phyloP scores from a whole-genome alignment of 1,140 invertebrate species.

The Oscheius sp. region DNA sequence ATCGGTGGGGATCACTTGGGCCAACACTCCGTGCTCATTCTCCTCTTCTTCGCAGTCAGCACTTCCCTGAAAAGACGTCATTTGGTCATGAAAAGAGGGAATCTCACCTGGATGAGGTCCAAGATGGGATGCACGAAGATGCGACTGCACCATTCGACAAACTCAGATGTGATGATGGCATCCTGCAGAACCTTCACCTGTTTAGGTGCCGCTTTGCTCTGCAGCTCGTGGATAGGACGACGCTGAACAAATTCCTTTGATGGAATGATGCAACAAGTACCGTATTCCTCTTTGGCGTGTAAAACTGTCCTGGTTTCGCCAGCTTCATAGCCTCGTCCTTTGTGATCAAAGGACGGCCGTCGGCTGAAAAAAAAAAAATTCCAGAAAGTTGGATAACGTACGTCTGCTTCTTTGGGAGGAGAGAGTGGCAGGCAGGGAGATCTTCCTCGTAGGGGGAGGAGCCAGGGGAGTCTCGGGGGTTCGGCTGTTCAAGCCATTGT shows the following conservation, averaged over 20 bases:
- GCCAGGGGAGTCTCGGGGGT: neutral
- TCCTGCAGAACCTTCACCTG: slow-evolving; percentile 8
- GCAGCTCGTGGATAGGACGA: slow-evolving; percentile 3
- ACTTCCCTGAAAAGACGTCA: neutral
- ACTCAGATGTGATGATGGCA: slow-evolving; percentile 50
- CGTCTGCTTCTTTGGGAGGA: too few relatives aligned
- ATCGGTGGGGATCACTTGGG: slow-evolving; percentile 45
- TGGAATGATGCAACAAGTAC: too few relatives aligned
- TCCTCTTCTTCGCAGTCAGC: slow-evolving; percentile 13
- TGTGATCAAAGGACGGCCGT: neutral
- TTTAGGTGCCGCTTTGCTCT: slow-evolving; percentile 19
- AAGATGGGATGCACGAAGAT: slow-evolving; percentile 56
- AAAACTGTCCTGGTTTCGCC: neutral
- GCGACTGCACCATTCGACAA: slow-evolving; percentile 60
- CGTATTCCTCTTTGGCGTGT: neutral
- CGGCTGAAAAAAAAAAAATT: neutral
- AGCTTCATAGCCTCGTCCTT: neutral
- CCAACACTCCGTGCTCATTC: slow-evolving; percentile 36
- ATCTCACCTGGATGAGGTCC: slow-evolving; percentile 50
- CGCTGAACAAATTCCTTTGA: too few relatives aligned
- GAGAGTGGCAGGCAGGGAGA: neutral
- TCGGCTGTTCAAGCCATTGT: neutral
- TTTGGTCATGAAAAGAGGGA: slow-evolving; percentile 12
- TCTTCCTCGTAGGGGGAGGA: neutral
- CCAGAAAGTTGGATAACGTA: neutral